Evolutionary conservation across 2,113 vertebrate genomes (phyloP).

Genomic region (Nerophis ophidion): DNA sequence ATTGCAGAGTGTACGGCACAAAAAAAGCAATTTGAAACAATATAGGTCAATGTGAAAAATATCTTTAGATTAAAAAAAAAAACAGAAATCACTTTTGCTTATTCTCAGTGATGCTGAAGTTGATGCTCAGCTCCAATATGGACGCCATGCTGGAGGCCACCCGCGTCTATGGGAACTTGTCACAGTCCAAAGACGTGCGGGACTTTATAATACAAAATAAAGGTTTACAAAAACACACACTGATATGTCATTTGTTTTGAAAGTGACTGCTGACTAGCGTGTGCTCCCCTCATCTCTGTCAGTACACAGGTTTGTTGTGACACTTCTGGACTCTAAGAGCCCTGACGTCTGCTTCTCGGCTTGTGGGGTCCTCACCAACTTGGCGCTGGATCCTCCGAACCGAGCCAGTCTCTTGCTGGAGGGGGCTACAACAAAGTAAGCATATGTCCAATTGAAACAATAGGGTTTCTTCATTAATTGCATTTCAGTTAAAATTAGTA

Average conservation of each 20-base stretch:
- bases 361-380: constrained; percentile 91
- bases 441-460: background rate
- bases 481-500: no score
- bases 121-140: constrained; percentile 55
- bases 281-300: constrained; percentile 16
- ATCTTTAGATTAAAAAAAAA: background rate
- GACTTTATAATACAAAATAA: constrained; percentile 56
- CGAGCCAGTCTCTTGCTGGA: constrained; percentile 74
- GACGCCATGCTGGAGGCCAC: constrained; percentile 53
- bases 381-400: constrained; percentile 68
- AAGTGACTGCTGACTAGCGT: background rate
- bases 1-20: constrained; percentile 79
- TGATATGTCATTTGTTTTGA: background rate
- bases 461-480: no score
- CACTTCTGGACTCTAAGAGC: constrained; percentile 84
- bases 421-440: constrained; percentile 83
- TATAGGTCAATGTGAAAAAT: background rate
- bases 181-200: constrained; percentile 45
- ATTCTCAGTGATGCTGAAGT: constrained; percentile 52
- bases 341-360: constrained; percentile 88
- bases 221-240: constrained; percentile 34
- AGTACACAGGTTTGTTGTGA: constrained; percentile 85
- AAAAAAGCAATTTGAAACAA: background rate
- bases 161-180: constrained; percentile 60
- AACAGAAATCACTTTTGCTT: background rate